These are phyloP conservation scores for Apostichopus leukothele DNA, from an alignment of 53 echinoderm and acorn worm species.

Conservation along the genomic window DNA sequence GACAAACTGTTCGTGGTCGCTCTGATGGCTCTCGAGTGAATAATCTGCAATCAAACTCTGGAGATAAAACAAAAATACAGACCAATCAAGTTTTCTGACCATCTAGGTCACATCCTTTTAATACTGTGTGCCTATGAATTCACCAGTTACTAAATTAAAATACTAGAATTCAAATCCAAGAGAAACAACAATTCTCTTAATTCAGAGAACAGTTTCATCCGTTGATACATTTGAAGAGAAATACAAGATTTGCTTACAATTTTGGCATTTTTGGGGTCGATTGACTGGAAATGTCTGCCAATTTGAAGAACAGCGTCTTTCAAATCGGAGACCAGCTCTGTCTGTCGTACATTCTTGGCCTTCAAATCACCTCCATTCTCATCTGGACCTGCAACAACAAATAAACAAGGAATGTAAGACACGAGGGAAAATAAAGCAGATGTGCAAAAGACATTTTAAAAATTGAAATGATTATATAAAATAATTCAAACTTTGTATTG, in stretches of 20 bases:
- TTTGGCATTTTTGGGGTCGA: conserved; percentile 96
- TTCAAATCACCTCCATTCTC: conserved; percentile 80
- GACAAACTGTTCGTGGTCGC: conserved; percentile 98
- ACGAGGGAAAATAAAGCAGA: neutral
- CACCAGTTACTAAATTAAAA: no score
- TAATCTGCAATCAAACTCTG: conserved; percentile 92
- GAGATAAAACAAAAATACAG: neutral
- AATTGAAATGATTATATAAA: neutral
- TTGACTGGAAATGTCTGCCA: conserved; percentile 94
- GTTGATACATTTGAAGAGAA: no score
- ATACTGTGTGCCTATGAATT: no score
- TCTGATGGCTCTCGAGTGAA: conserved; percentile 94
- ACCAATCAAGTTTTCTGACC: no score
- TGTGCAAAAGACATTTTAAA: neutral
- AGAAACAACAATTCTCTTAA: no score
- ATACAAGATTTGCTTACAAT: conserved; percentile 66
- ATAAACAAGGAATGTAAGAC: neutral
- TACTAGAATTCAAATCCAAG: no score
- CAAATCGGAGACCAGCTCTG: conserved; percentile 90
- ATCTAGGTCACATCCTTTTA: no score
- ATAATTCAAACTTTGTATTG: no score
- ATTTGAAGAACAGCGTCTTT: conserved; percentile 89
- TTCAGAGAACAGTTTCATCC: no score
- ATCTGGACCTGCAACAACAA: conserved; percentile 65
- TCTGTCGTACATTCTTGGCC: conserved; percentile 97